phyloP scores from a whole-genome alignment of 2,888 invertebrate species.

The Drosophila nr. fundita region DNA sequence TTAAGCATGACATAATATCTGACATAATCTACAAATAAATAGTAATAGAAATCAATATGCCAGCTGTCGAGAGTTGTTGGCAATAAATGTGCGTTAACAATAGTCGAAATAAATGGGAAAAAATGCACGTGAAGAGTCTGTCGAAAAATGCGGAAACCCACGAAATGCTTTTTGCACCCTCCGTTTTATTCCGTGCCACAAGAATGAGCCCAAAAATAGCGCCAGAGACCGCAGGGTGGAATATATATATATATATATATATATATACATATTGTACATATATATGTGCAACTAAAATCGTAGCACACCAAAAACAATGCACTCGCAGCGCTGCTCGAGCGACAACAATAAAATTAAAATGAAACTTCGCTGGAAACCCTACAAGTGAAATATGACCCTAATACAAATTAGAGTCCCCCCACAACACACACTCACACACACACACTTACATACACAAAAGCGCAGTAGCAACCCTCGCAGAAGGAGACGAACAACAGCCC shows the following conservation, averaged over 20 bases:
- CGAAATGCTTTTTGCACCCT: conserved; percentile 53
- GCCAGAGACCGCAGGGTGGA: conserved; percentile 61
- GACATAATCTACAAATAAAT: conserved; percentile 31
- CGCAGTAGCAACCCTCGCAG: conserved; percentile 62
- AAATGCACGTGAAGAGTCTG: conserved; percentile 31
- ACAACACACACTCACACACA: conserved; percentile 1
- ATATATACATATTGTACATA: neutral
- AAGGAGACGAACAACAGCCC: conserved; percentile 26
- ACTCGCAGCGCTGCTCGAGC: conserved; percentile 35
- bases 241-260: neutral
- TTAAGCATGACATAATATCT: conserved; percentile 50
- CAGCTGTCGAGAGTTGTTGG: conserved; percentile 41
- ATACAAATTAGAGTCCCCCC: conserved; percentile 73
- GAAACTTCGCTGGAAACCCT: conserved; percentile 83
- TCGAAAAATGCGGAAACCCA: conserved; percentile 54
- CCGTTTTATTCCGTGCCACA: conserved; percentile 9
- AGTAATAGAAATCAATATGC: conserved; percentile 35
- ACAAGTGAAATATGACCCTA: conserved; percentile 84
- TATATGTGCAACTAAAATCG: conserved; percentile 38
- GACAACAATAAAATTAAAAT: conserved; percentile 78
- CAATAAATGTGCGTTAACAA: conserved; percentile 28
- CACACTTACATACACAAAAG: conserved; percentile 2
- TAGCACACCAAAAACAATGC: conserved; percentile 50
- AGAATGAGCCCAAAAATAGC: conserved; percentile 28
- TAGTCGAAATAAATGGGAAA: conserved; percentile 12